Percentiles rank a stretch among this genome's conserved stretches.
phyloP scores from a whole-genome alignment of 2,888 invertebrate genomes.

The Tholera decimalis region DNA sequence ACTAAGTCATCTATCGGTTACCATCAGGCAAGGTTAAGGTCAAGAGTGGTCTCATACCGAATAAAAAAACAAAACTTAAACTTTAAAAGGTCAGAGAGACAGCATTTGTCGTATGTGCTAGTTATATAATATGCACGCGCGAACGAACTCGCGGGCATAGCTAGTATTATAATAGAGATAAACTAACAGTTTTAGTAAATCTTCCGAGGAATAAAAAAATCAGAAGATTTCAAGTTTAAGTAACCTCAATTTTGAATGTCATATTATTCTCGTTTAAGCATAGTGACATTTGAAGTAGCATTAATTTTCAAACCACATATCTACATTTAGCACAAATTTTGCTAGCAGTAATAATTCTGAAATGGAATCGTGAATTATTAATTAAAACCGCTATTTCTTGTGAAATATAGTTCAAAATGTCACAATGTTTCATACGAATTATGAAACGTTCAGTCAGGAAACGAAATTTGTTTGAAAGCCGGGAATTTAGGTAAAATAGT shows the following conservation, averaged over 20 bases:
- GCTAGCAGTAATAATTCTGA: neutral
- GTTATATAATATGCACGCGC: no score
- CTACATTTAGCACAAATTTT: neutral
- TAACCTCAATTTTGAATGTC: neutral
- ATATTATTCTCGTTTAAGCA: neutral
- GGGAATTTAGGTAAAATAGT: neutral
- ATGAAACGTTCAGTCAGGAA: neutral
- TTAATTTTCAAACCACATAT: constrained; percentile 6
- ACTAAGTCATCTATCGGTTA: no score
- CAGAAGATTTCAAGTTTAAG: neutral
- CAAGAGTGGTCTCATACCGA: no score
- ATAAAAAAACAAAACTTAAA: no score
- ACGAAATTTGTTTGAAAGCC: neutral
- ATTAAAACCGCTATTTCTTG: neutral
- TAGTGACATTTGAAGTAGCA: constrained; percentile 13
- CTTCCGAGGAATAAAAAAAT: neutral
- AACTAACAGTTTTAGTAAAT: no score
- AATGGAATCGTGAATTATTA: constrained; percentile 17
- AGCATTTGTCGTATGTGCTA: no score
- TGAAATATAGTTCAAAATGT: constrained; percentile 9
- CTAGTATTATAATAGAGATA: no score
- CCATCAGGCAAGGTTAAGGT: no score
- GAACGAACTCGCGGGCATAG: no score
- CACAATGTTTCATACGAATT: constrained; percentile 1
- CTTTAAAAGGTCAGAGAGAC: no score